Conservation (phyloP, 1,140 invertebrate genomes). For the Diorhabda carinulata region DNA sequence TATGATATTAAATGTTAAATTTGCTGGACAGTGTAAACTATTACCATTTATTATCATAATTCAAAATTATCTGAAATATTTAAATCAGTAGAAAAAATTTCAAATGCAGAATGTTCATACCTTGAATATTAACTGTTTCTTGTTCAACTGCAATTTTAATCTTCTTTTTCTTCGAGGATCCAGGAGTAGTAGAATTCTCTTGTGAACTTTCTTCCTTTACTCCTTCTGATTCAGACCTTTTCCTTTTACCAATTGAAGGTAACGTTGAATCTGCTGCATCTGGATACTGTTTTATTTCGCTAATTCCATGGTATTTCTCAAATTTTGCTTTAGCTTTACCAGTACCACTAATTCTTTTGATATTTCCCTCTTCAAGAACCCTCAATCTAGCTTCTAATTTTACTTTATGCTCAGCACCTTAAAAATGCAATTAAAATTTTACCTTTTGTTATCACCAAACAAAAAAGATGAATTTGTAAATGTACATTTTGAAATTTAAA, state of each 20-base stretch:
- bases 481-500: too few species aligned
- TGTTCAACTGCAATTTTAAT: constrained; percentile 35
- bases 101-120: too few species aligned
- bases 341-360: constrained; percentile 79
- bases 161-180: constrained; percentile 39
- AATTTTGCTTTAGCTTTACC: constrained; percentile 83
- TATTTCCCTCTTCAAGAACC: constrained; percentile 79
- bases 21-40: too few species aligned
- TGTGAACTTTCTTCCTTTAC: constrained; percentile 23
- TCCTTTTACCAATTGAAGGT: constrained; percentile 49
- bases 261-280: constrained; percentile 59
- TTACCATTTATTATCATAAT: too few species aligned
- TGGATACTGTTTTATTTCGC: constrained; percentile 63
- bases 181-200: constrained; percentile 38
- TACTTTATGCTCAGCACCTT: constrained; percentile 74
- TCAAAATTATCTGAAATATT: too few species aligned
- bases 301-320: constrained; percentile 84
- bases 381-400: constrained; percentile 78
- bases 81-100: too few species aligned
- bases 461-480: too few species aligned
- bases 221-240: constrained; percentile 50
- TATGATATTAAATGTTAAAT: too few species aligned
- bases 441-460: too few species aligned
- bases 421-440: background rate
- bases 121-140: background rate